Base-by-base conservation (phyloP, 2,888 invertebrate genomes). In the Ormyrus labotus region DNA sequence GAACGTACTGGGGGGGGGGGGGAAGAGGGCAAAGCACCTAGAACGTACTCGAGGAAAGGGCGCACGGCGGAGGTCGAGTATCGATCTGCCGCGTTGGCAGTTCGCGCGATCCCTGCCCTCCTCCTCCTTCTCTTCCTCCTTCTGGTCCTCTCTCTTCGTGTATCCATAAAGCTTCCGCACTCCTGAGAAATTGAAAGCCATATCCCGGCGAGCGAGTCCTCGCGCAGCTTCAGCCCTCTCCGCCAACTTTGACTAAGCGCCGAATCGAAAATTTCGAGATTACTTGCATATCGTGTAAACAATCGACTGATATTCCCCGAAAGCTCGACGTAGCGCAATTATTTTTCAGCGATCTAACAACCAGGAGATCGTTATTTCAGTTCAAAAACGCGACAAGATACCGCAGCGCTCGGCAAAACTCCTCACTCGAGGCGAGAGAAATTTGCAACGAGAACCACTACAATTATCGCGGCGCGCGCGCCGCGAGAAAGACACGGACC, bases 1-100 rank as follows among this genome's bases (percentile, higher is more conserved):
- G n/a, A n/a, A n/a, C n/a, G n/a, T n/a, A n/a, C n/a, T n/a, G n/a
- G n/a, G n/a, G n/a, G n/a, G n/a, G n/a, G n/a, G 34, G 4, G 34
- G 34, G 34, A 34, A 34, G 4, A 34, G 34, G 34, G 34, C 34
- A 34, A 34, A 34, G 34, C 34, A 34, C 34, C 34, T 34, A 34
- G 34, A 34, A 34, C 34, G 34, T 34, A 34, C 34, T 34, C 34
- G 34, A 34, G 34, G 34, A 34, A 34, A 34, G 34, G 34, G 11
- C 57, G 69, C 57, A 45, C 47, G n/a, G 19, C 64, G 48, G 34
- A 55, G 85, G 85, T 85, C 84, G 87, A 85, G 85, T 87, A 87
- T 88, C 87, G 87, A 88, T 87, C 85, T 85, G 86, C 85, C 84
- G 83, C 85, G 85, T 86, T 84, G 83, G 86, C 87, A 86, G 75